Evolutionary conservation across 2,888 invertebrate genomes (phyloP).

Genomic region (Ennomos fuscantarius): DNA sequence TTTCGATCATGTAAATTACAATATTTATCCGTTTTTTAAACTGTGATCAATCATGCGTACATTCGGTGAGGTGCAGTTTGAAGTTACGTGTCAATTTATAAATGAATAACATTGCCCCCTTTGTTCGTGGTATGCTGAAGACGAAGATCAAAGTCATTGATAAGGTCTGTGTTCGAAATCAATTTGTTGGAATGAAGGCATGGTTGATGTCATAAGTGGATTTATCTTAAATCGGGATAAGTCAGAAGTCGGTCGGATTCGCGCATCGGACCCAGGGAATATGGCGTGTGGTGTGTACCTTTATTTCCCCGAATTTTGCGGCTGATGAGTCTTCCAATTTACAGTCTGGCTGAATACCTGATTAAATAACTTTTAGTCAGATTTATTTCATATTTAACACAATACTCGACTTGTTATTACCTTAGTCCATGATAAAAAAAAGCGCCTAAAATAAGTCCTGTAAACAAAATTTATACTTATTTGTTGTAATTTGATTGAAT

Average conservation of each 20-base stretch:
- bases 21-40: constrained; percentile 34
- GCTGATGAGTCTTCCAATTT: constrained; percentile 56
- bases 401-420: no score
- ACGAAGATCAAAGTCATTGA: constrained; percentile 56
- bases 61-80: constrained; percentile 53
- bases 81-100: constrained; percentile 66
- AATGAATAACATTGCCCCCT: constrained; percentile 59
- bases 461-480: not conserved
- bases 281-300: constrained; percentile 53
- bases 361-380: not conserved
- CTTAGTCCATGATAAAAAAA: no score
- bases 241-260: constrained; percentile 71
- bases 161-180: constrained; percentile 69
- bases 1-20: constrained; percentile 41
- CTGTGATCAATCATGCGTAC: constrained; percentile 60
- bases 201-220: constrained; percentile 77
- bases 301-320: constrained; percentile 72
- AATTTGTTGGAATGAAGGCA: constrained; percentile 80
- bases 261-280: constrained; percentile 69
- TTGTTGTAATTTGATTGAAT: constrained; percentile 49
- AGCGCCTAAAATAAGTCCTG: no score
- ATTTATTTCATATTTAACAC: no score
- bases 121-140: constrained; percentile 47
- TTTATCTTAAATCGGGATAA: constrained; percentile 72
- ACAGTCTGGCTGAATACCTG: constrained; percentile 37